Base-by-base conservation (phyloP, 2,113 vertebrate genomes). In the Todiramphus chloris region DNA sequence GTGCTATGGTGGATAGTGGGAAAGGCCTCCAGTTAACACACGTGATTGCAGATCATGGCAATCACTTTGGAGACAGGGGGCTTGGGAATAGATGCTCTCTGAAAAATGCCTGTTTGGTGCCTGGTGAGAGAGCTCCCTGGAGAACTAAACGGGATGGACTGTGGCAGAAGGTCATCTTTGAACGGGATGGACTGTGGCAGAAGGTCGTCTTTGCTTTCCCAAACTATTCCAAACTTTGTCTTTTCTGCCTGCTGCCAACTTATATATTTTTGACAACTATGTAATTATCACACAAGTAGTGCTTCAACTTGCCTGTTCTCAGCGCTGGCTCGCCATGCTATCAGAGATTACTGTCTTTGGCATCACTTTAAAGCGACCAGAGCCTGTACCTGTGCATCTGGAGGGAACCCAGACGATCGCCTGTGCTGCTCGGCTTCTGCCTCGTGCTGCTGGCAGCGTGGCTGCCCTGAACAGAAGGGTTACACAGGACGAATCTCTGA, bases 321-420 rank as follows among this genome's bases (percentile, higher is more conserved):
- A 91, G 72, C 25, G 41, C 90, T 78, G 79, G n/a, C 74, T 90
- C 82, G 72, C 10, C 1, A 43, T 60, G 69, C 90, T 92, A 76
- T 94, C 91, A 85, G 92, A 58, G 79, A 73, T 94, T 70, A 7
- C 82, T 76, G 95, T 90, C 90, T 93, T 48, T 97, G 96, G 96
- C 96, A 92, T 53, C 75, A 25, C 82, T 94, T 96, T 23, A 96
- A 94, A 96, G 94, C 1, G 4, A 51, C 70, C 19, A 12, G 73
- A 63, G 37, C 68, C 90, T 84, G 69, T 92, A n/a, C 67, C 87
- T 75, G 7, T 76, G 79, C 79, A 75, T 93, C 83, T 95, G 82
- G 63, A 89, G 90, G 92, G 94, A 88, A 67, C 67, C 8, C 10
- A 93, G 87, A 44, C 43, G 50, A 62, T 78, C 27, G 13, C 86